Evolutionary conservation across 1,140 invertebrate species (phyloP).

Genomic region (Chymomyza costata): DNA sequence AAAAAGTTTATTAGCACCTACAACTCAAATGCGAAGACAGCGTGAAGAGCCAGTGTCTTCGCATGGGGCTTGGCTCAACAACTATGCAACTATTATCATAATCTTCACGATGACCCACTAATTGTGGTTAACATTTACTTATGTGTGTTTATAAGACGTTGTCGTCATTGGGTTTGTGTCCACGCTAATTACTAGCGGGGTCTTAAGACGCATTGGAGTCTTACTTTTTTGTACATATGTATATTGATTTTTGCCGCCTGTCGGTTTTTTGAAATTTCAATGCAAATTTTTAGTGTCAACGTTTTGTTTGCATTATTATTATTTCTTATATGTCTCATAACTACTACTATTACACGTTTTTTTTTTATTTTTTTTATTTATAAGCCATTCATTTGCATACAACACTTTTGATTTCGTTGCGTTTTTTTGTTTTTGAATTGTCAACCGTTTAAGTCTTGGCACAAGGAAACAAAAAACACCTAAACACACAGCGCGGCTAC

Average conservation of each 20-base stretch:
- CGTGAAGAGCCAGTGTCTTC: too few relatives aligned
- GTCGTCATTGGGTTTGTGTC: slow-evolving; percentile 56
- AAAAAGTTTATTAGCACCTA: slow-evolving; percentile 54
- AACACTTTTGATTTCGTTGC: slow-evolving; percentile 51
- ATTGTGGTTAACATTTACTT: too few relatives aligned
- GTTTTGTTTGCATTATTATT: too few relatives aligned
- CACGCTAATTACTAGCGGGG: slow-evolving; percentile 38
- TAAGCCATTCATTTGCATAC: slow-evolving; percentile 54
- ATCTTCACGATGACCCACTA: slow-evolving; percentile 60
- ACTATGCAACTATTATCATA: too few relatives aligned
- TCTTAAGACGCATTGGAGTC: background rate
- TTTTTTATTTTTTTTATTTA: slow-evolving; percentile 12
- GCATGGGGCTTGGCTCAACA: slow-evolving; percentile 20
- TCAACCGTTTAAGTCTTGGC: background rate
- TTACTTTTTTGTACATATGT: background rate
- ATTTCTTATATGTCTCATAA: too few relatives aligned
- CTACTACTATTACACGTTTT: too few relatives aligned
- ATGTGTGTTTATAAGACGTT: slow-evolving; percentile 28
- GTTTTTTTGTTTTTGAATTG: slow-evolving; percentile 20
- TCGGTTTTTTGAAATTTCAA: slow-evolving; percentile 36
- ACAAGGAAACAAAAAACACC: slow-evolving; percentile 23
- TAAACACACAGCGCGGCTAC: too few relatives aligned
- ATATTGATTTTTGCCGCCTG: background rate
- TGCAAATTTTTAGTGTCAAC: slow-evolving; percentile 60
- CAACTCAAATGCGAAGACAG: slow-evolving; percentile 3